Conservation (phyloP, 2,113 vertebrate species). For the Hiodon tergisus region DNA sequence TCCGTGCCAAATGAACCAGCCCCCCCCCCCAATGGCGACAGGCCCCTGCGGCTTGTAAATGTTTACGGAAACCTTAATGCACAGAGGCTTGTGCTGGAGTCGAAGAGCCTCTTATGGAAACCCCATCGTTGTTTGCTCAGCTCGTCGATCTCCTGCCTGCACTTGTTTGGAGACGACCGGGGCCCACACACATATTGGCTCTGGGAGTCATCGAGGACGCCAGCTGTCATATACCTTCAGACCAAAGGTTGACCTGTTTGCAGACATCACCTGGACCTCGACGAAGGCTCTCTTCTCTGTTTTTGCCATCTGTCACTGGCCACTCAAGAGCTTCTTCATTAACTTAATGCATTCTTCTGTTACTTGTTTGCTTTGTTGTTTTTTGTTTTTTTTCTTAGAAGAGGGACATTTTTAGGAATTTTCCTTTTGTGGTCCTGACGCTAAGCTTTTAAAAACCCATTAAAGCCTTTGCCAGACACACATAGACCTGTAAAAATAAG, state of each 20-base stretch:
- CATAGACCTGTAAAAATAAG: not conserved
- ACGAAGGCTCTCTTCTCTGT: not conserved
- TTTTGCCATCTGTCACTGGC: slow-evolving; percentile 24
- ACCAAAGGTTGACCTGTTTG: slow-evolving; percentile 16
- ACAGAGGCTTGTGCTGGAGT: not conserved
- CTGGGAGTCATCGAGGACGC: not conserved
- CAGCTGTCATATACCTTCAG: slow-evolving; percentile 1
- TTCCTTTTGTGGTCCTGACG: not conserved
- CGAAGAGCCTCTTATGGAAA: not conserved
- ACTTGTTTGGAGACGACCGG: not conserved
- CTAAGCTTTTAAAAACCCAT: not conserved
- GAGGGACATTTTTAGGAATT: not conserved
- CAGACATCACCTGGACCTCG: not conserved
- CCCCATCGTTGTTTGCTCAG: not conserved
- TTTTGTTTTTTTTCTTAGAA: slow-evolving; percentile 1
- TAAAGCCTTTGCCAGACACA: not conserved
- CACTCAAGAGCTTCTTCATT: not conserved
- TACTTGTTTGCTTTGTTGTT: slow-evolving; percentile 18
- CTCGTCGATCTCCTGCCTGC: not conserved
- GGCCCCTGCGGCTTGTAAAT: not conserved
- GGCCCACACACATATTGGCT: not conserved
- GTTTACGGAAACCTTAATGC: not conserved
- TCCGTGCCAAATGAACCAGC: no score
- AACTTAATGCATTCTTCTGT: slow-evolving; percentile 25
- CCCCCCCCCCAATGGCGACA: not conserved